Percentiles rank a stretch among this genome's conserved stretches.
phyloP scores from a whole-genome alignment of 2,797 vertebrate genomes.

The Buphagus erythrorhynchus region DNA sequence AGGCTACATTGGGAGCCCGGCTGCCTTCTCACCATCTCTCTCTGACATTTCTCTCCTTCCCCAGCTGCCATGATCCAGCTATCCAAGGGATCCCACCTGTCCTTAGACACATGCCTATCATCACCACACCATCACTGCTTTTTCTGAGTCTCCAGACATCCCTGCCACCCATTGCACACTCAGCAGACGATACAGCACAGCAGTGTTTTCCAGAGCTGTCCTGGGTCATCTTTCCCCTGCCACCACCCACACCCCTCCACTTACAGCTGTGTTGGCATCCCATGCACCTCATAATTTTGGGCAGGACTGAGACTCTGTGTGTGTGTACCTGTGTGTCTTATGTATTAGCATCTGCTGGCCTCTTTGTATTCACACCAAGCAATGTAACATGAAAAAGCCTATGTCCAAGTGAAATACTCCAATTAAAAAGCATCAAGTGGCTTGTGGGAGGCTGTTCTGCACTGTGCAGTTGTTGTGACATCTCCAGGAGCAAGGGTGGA shows the following conservation, averaged over 20 bases:
- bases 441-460: neutral
- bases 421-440: constrained; percentile 52
- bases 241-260: neutral
- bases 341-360: constrained; percentile 10
- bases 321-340: constrained; percentile 39
- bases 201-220: neutral
- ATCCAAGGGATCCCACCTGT: neutral
- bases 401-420: neutral
- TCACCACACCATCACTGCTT: neutral
- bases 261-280: neutral
- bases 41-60: neutral
- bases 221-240: neutral
- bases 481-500: neutral
- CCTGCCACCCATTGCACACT: neutral
- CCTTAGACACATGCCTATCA: neutral
- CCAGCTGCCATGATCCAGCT: neutral
- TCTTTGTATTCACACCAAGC: constrained; percentile 23
- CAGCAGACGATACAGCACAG: neutral
- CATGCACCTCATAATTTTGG: neutral
- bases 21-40: neutral
- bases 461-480: neutral
- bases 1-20: neutral
- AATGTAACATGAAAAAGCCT: neutral
- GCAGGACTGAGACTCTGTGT: neutral
- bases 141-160: neutral